Evolutionary conservation across 1,140 invertebrate genomes (phyloP), one percentile per base, ranked within the genome.

Genomic region (Cylas formicarius): DNA sequence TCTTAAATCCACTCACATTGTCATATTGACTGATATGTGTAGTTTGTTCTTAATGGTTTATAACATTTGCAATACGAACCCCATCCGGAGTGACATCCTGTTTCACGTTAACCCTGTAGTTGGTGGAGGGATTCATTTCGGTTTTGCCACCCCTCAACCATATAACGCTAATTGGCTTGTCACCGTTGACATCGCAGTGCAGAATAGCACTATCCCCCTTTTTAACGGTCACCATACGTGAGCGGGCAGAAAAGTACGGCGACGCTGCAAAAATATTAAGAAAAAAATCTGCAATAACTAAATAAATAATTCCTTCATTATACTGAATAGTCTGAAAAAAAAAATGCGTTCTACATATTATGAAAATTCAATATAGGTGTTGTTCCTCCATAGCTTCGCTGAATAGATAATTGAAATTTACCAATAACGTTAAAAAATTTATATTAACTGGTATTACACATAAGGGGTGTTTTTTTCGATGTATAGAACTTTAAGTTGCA

Each of bases 101-200:
- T 58, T 82, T 80, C 8, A 80, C 70, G 9, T 76, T 73, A 10
- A 82, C 74, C 52, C 81, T 78, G 56, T 60, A 63, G 67, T 82
- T 81, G 38, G 76, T 80, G 9, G 78, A 77, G 31, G 80, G 77
- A 66, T 77, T 81, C 28, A 83, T 62, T 57, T 80, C 78, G 23
- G 70, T 72, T 62, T 80, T 81, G 38, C 77, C 76, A 19, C 77
- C 73, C 52, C 77, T 72, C 46, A 81, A 66, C 86, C 86, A 90
- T 29, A 76, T 74, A 9, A 90, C 78, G 45, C 74, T 84, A 32
- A 91, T 77, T 29, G 86, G 87, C 57, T 82, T 81, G 64, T 91
- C 86, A 2, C 88, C 88, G 53, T 81, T 80, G 3, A 88, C 84
- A 55, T 84, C 77, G 60, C 86, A 90, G 36, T 81, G 76, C 31